These are phyloP conservation scores for Paedocypris micromegethes DNA, from an alignment of 2,797 vertebrate species.

Conservation along the genomic window DNA sequence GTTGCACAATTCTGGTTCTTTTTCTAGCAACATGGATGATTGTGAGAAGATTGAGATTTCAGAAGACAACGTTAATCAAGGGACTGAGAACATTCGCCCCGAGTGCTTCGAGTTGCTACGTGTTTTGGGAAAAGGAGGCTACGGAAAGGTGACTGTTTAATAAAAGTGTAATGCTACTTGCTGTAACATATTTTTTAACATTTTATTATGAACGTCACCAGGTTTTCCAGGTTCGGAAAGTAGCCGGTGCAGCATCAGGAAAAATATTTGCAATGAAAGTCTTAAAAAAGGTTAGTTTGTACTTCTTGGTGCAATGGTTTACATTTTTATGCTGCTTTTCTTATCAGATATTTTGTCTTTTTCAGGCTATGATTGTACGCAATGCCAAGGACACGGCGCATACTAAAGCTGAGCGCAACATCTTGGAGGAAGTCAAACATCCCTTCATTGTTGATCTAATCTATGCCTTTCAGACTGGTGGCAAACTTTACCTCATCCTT, in stretches of 20 bases:
- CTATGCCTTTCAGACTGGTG: constrained; percentile 99
- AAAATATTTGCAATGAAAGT: constrained; percentile 99
- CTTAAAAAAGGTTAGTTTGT: constrained; percentile 89
- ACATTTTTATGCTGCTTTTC: background rate
- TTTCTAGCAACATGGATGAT: constrained; percentile 88
- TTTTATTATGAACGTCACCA: constrained; percentile 45
- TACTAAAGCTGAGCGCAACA: constrained; percentile 98
- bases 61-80: constrained; percentile 95
- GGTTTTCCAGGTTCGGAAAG: constrained; percentile 98
- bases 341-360: background rate
- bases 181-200: background rate
- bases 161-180: background rate
- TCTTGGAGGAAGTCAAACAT: constrained; percentile 98
- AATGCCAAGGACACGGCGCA: constrained; percentile 99
- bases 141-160: constrained; percentile 82
- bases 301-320: background rate
- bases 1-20: too few relatives aligned
- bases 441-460: constrained; percentile 99
- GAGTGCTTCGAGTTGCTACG: constrained; percentile 95
- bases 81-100: constrained; percentile 91
- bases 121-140: constrained; percentile 94
- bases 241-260: constrained; percentile 83
- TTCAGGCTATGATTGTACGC: constrained; percentile 96
- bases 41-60: constrained; percentile 99
- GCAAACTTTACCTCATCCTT: constrained; percentile 99